phyloP scores from a whole-genome alignment of 2,888 invertebrate species.

The Leptopilina myrica region DNA sequence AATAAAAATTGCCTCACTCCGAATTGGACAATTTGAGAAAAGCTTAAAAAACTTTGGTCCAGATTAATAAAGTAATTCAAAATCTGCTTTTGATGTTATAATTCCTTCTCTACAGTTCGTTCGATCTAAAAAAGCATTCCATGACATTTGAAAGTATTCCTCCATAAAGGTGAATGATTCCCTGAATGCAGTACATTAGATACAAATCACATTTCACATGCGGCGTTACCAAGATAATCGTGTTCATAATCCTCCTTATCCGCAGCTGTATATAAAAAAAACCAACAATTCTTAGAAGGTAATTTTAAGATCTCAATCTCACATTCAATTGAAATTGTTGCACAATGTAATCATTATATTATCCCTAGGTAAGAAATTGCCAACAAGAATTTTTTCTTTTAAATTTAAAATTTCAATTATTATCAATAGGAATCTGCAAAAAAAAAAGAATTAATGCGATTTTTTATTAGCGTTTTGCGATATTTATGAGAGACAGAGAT shows the following conservation, averaged over 20 bases:
- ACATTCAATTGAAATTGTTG: conserved; percentile 12
- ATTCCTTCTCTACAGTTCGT: too few relatives aligned
- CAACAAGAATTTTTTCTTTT: background rate
- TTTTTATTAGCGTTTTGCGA: too few relatives aligned
- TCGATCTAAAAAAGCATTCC: background rate
- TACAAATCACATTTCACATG: conserved; percentile 5
- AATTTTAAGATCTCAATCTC: conserved; percentile 31
- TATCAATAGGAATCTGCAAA: too few relatives aligned
- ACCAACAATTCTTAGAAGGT: conserved; percentile 15
- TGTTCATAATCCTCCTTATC: conserved; percentile 15
- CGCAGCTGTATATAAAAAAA: background rate
- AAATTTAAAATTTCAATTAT: too few relatives aligned
- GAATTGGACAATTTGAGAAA: too few relatives aligned
- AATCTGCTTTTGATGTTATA: too few relatives aligned
- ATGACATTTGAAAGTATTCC: background rate
- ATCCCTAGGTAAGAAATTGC: background rate
- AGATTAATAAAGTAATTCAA: too few relatives aligned
- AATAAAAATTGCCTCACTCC: too few relatives aligned
- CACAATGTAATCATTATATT: conserved; percentile 24
- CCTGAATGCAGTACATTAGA: background rate
- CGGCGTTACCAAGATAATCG: conserved; percentile 18
- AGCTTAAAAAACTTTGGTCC: too few relatives aligned
- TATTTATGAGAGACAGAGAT: too few relatives aligned
- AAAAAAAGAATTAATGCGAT: too few relatives aligned
- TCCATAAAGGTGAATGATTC: background rate